Percentiles rank a stretch among this genome's conserved stretches.
Conservation (phyloP, 2,113 vertebrate genomes). For the Oophaga pumilio region DNA sequence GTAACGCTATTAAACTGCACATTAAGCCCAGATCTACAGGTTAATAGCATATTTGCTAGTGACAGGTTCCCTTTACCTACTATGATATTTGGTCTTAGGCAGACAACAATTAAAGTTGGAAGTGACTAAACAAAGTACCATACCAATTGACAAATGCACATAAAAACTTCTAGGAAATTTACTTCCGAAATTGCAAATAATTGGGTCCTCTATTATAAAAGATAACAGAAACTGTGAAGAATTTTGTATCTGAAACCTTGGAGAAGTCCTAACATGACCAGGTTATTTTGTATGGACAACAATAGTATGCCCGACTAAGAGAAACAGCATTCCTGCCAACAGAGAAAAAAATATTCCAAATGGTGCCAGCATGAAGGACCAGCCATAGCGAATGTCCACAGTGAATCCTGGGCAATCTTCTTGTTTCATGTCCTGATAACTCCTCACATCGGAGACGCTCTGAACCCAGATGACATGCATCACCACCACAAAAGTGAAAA, state of each 20-base stretch:
- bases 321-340: conserved; percentile 88
- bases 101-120: conserved; percentile 17
- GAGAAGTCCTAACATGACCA: not conserved
- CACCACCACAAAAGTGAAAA: conserved; percentile 83
- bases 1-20: too few species aligned
- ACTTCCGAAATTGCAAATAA: not conserved
- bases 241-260: not conserved
- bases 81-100: conserved; percentile 35
- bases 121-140: not conserved
- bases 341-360: conserved; percentile 88
- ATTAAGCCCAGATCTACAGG: too few species aligned
- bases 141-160: not conserved
- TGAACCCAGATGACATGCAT: conserved; percentile 89
- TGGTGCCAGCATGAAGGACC: conserved; percentile 93
- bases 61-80: not conserved
- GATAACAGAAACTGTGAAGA: not conserved
- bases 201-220: conserved; percentile 21
- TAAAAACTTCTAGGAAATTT: not conserved
- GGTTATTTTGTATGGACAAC: conserved; percentile 74
- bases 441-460: conserved; percentile 81
- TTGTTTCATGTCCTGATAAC: conserved; percentile 73
- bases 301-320: conserved; percentile 83
- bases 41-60: too few species aligned
- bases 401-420: conserved; percentile 75
- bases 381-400: conserved; percentile 81